Evolutionary conservation across 2,113 vertebrate genomes (phyloP).

Genomic region (Sigmodon hispidus): DNA sequence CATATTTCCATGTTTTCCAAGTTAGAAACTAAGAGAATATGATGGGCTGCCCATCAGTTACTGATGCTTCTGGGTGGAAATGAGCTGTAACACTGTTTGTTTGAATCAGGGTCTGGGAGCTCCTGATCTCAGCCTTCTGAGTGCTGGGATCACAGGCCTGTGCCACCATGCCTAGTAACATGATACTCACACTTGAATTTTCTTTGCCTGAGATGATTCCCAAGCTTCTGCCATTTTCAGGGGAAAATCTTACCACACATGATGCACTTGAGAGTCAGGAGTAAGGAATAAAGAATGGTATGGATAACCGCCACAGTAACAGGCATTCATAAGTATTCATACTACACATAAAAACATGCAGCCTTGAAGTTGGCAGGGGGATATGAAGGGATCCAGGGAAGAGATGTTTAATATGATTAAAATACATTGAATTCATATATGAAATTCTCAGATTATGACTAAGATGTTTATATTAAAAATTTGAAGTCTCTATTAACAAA

Average conservation of each 20-base stretch:
- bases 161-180: no score
- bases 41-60: not conserved
- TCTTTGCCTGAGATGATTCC: not conserved
- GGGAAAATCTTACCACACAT: not conserved
- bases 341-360: not conserved
- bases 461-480: not conserved
- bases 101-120: not conserved
- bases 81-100: not conserved
- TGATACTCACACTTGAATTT: not conserved
- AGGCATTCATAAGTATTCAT: not conserved
- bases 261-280: not conserved
- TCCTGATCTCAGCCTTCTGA: not conserved
- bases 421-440: not conserved
- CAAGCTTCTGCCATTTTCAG: not conserved
- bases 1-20: not conserved
- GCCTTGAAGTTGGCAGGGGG: not conserved
- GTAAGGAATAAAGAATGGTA: not conserved
- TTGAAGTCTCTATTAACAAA: not conserved
- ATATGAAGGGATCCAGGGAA: not conserved
- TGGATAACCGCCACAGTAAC: not conserved
- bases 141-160: no score
- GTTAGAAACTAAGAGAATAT: not conserved
- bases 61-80: not conserved
- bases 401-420: not conserved
- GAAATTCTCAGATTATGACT: not conserved